Conservation (phyloP, 2,797 vertebrate genomes). For the Urosaurus nigricauda region DNA sequence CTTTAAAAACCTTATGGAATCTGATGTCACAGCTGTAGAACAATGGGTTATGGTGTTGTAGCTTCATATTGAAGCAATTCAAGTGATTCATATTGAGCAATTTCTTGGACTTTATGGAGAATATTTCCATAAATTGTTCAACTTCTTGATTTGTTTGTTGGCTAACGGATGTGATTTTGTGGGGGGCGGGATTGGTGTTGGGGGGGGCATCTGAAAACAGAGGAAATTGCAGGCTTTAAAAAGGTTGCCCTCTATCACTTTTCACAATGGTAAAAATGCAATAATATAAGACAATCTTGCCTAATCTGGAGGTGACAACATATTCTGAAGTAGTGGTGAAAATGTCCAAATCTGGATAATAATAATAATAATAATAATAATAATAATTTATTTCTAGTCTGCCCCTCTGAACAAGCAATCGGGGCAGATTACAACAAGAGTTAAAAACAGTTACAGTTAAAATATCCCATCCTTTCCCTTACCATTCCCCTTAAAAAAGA, state of each 20-base stretch:
- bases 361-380: too few species aligned
- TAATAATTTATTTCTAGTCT: too few species aligned
- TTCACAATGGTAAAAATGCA: neutral
- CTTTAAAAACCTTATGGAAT: too few species aligned
- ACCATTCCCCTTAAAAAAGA: too few species aligned
- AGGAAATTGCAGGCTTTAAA: neutral
- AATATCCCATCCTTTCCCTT: too few species aligned
- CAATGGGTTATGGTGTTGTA: neutral
- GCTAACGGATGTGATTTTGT: neutral
- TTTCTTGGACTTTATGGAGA: neutral
- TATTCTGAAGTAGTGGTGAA: too few species aligned
- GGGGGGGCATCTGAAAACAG: too few species aligned
- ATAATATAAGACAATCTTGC: neutral
- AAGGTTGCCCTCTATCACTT: neutral
- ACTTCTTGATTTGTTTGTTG: neutral
- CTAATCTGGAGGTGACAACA: neutral
- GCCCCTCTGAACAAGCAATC: too few species aligned
- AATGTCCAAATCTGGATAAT: too few species aligned
- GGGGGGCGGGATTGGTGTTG: too few species aligned
- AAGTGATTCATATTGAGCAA: neutral
- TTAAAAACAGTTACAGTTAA: too few species aligned
- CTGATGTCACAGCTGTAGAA: neutral
- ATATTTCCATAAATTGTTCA: neutral
- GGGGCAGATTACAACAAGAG: too few species aligned
- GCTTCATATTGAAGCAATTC: neutral